Base-by-base conservation (phyloP, 30 jellyfish, hydroid and myxozoan genomes). In the Sanderia malayensis region DNA sequence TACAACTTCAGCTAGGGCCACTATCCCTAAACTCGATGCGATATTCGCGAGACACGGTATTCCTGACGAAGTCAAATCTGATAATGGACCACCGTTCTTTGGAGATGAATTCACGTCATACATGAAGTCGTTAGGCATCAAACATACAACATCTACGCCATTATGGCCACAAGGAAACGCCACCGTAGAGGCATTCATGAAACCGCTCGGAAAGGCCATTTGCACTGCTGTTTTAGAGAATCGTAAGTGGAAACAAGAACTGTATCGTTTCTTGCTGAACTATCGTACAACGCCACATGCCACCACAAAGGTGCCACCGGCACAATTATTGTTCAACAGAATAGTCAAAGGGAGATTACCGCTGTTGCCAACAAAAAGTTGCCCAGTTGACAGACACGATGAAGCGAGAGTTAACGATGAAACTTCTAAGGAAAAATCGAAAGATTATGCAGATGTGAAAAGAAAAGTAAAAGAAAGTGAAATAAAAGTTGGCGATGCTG, bases 41-140 rank as follows among this genome's bases (percentile, higher is more conserved):
- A 55, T 71, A 11, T 20, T 71, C 23, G 62, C 71, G 19, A 26
- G n/a, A 28, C 77, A 49, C 25, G 80, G 92, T 0, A 68, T 67
- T n/a, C 86, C 79, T 30, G 80, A 41, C 22, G 10, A 47, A 21
- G 4, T 81, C 15, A 85, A 20, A 18, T 21, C 81, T 22, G 90
- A 70, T 45, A 81, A 71, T 30, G 78, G 92, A 17, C 92, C 92
- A 27, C 87, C 92, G 19, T 79, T 47, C 44, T 9, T 10, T 47
- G 65, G 60, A 9, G n/a, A n/a, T n/a, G n/a, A n/a, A n/a, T n/a
- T n/a, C n/a, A n/a, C n/a, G n/a, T n/a, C n/a, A n/a, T n/a, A n/a
- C n/a, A 29, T 67, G 58, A 65, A 10, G 19, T n/a, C 77, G 10
- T n/a, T n/a, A n/a, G n/a, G n/a, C n/a, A n/a, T n/a, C n/a, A 19